phyloP scores from a whole-genome alignment of 2,888 invertebrate genomes.

The Diplazon laetatorius region DNA sequence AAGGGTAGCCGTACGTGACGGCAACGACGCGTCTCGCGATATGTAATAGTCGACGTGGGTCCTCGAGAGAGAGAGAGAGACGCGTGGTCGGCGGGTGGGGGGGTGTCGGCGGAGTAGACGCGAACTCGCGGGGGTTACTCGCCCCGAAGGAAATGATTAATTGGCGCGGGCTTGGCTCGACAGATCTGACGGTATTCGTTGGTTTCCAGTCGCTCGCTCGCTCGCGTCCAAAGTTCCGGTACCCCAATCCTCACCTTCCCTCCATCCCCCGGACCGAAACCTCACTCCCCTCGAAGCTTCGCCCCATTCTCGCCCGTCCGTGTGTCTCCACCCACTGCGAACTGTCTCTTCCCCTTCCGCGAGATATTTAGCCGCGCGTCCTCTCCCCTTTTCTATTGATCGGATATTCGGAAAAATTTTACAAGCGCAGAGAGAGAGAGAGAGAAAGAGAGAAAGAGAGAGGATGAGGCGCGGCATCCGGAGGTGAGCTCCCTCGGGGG shows the following conservation, averaged over 20 bases:
- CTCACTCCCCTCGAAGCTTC: slow-evolving; percentile 61
- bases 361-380: slow-evolving; percentile 65
- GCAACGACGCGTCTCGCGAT: slow-evolving; percentile 42
- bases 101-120: slow-evolving; percentile 53
- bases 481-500: slow-evolving; percentile 49
- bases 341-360: slow-evolving; percentile 65
- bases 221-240: slow-evolving; percentile 50
- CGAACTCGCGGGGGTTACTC: slow-evolving; percentile 61
- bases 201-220: slow-evolving; percentile 43
- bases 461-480: slow-evolving; percentile 62
- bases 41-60: slow-evolving; percentile 23
- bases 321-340: slow-evolving; percentile 63
- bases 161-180: slow-evolving; percentile 74
- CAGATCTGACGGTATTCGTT: slow-evolving; percentile 71
- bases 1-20: slow-evolving; percentile 52
- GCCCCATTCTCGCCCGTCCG: slow-evolving; percentile 56
- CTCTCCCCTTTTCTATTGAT: slow-evolving; percentile 76
- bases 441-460: too few relatives aligned
- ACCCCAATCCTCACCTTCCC: slow-evolving; percentile 55
- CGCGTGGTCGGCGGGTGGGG: slow-evolving; percentile 45
- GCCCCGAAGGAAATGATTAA: slow-evolving; percentile 75
- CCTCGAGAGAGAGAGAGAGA: slow-evolving; percentile 42
- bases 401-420: slow-evolving; percentile 81
- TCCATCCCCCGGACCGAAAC: slow-evolving; percentile 61
- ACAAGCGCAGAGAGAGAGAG: too few relatives aligned